These are phyloP conservation scores for Lipotes vexillifer DNA, from an alignment of 2,113 vertebrate genomes.

Conservation along the genomic window DNA sequence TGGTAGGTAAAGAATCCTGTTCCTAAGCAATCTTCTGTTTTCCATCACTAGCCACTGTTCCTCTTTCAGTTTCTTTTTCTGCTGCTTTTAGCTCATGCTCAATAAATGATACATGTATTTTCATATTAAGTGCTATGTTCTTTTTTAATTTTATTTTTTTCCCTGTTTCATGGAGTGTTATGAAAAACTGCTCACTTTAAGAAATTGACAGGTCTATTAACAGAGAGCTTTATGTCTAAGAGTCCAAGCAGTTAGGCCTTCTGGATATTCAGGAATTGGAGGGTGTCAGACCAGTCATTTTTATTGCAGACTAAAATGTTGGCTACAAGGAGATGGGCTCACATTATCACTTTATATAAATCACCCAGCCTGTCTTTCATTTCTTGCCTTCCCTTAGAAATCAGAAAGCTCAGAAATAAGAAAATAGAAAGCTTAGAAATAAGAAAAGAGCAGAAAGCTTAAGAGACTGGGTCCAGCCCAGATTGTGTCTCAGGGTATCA, in stretches of 20 bases:
- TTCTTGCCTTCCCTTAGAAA: slow-evolving; percentile 55
- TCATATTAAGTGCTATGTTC: slow-evolving; percentile 46
- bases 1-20: background rate
- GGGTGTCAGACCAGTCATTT: slow-evolving; percentile 68
- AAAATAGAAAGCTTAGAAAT: background rate
- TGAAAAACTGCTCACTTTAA: slow-evolving; percentile 70
- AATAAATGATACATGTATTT: slow-evolving; percentile 32
- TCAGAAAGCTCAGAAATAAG: slow-evolving; percentile 40
- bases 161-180: slow-evolving; percentile 55
- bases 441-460: slow-evolving; percentile 51
- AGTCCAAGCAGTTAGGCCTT: slow-evolving; percentile 60
- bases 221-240: slow-evolving; percentile 64
- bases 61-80: background rate
- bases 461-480: background rate
- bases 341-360: slow-evolving; percentile 66
- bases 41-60: background rate
- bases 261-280: slow-evolving; percentile 68
- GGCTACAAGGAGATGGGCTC: slow-evolving; percentile 55
- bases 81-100: slow-evolving; percentile 3
- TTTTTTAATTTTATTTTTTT: slow-evolving; percentile 57
- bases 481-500: background rate
- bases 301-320: slow-evolving; percentile 66
- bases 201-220: slow-evolving; percentile 73
- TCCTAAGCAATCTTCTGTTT: background rate
- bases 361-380: slow-evolving; percentile 63